These are phyloP conservation scores for Ophioninae sp. DNA, from an alignment of 2,888 invertebrate species.

Conservation along the genomic window DNA sequence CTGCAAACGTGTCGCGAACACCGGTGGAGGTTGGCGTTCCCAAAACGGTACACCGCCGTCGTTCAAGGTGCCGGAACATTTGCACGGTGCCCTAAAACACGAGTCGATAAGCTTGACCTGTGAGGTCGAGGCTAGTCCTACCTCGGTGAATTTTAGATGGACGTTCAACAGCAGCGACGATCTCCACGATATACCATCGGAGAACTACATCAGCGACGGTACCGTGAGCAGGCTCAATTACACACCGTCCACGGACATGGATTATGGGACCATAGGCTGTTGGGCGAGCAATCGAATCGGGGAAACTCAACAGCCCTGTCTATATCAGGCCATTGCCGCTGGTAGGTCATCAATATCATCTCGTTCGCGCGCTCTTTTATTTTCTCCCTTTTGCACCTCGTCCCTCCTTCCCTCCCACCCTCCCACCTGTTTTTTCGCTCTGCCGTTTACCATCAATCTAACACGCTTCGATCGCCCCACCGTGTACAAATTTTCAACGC, in stretches of 20 bases:
- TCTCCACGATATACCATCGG: conserved; percentile 88
- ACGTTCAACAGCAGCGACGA: conserved; percentile 94
- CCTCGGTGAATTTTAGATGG: conserved; percentile 93
- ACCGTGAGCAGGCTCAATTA: conserved; percentile 90
- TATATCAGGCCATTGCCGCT: conserved; percentile 93
- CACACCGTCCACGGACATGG: conserved; percentile 92
- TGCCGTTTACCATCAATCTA: not conserved
- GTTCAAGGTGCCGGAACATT: conserved; percentile 87
- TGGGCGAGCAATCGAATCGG: conserved; percentile 93
- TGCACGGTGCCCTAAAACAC: conserved; percentile 92
- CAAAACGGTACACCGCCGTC: conserved; percentile 71
- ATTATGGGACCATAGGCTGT: conserved; percentile 94
- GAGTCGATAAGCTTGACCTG: conserved; percentile 92
- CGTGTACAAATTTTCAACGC: not conserved
- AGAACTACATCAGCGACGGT: conserved; percentile 84
- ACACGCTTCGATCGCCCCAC: not conserved
- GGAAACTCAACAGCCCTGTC: conserved; percentile 91
- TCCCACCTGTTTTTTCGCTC: not conserved
- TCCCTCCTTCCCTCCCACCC: too few relatives aligned
- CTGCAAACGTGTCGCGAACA: conserved; percentile 75
- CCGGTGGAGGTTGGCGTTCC: conserved; percentile 64
- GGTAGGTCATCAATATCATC: conserved; percentile 82
- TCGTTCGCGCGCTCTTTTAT: not conserved
- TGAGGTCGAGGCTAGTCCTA: conserved; percentile 94
- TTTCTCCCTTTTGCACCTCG: not conserved